Conservation (phyloP, 2,888 invertebrate genomes). For the Petrolisthes manimaculis region DNA sequence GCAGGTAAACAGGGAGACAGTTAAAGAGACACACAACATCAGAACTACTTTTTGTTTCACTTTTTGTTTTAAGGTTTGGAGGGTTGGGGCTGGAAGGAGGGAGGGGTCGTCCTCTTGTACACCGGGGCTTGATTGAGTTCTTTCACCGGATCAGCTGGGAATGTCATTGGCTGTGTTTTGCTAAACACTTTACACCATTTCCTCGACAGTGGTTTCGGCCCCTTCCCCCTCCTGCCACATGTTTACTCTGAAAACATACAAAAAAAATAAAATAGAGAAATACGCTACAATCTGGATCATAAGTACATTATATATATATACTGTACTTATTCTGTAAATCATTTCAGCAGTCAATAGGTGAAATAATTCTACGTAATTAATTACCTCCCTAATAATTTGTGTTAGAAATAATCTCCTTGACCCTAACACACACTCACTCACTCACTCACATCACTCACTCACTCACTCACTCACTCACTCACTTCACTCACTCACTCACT, state of each 20-base stretch:
- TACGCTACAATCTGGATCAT: too few relatives aligned
- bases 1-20: too few relatives aligned
- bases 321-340: not conserved
- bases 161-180: not conserved
- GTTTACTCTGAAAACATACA: not conserved
- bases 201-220: not conserved
- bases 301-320: too few relatives aligned
- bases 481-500: not conserved
- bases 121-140: not conserved
- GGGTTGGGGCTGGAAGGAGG: too few relatives aligned
- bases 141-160: constrained; percentile 7
- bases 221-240: not conserved
- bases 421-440: not conserved
- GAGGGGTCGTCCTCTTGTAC: too few relatives aligned
- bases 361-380: not conserved
- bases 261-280: too few relatives aligned
- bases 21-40: too few relatives aligned
- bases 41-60: too few relatives aligned
- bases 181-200: not conserved
- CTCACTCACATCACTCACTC: not conserved
- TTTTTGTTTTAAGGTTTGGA: too few relatives aligned
- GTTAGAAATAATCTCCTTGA: not conserved
- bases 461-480: not conserved
- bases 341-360: not conserved
- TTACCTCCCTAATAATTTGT: not conserved